phyloP scores from a whole-genome alignment of 2,797 vertebrate genomes.

The Cyprinodon diabolis region DNA sequence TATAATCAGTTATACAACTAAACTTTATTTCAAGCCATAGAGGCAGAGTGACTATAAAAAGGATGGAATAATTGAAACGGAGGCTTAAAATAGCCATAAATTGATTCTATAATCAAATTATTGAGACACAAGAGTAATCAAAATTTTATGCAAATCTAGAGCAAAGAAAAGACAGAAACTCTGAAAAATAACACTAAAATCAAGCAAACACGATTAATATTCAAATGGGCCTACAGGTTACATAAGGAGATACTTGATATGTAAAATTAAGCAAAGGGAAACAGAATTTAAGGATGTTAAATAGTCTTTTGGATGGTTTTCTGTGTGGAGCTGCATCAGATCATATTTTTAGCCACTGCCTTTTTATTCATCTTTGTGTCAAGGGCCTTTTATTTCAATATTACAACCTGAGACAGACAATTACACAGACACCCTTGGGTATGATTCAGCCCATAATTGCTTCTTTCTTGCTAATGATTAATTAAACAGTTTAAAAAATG shows the following conservation, averaged over 20 bases:
- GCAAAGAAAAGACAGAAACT: background rate
- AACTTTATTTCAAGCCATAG: too few relatives aligned
- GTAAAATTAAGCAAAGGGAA: background rate
- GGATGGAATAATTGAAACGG: background rate
- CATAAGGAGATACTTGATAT: background rate
- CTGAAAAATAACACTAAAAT: background rate
- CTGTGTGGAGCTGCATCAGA: background rate
- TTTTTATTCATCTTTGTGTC: background rate
- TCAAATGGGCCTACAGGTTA: background rate
- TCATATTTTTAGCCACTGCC: background rate
- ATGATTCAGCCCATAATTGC: slow-evolving; percentile 2
- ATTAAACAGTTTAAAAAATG: slow-evolving; percentile 8
- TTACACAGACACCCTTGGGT: background rate
- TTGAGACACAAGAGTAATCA: background rate
- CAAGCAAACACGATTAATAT: background rate
- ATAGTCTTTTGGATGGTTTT: background rate
- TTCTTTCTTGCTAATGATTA: slow-evolving; percentile 5
- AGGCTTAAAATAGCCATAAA: background rate
- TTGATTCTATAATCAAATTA: background rate
- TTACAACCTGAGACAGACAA: background rate
- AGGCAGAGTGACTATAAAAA: background rate
- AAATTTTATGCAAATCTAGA: background rate
- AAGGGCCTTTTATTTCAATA: background rate
- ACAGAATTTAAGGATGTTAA: background rate
- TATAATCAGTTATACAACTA: background rate